Base-by-base conservation (phyloP, 2,113 vertebrate genomes). In the Blennius ocellaris region DNA sequence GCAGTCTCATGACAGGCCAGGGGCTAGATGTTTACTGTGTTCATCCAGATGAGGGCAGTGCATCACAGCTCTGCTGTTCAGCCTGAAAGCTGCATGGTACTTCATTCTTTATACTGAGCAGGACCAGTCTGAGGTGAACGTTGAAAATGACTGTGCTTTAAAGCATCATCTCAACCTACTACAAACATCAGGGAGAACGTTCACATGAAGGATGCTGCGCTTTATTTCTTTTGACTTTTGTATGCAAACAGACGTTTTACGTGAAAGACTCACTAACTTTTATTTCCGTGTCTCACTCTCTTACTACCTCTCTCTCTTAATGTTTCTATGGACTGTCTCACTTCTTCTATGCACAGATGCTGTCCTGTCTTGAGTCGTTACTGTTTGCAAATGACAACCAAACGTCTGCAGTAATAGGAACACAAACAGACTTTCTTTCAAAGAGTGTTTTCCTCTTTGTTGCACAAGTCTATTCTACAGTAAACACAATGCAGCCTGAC, bases 11-110 rank as follows among this genome's bases (percentile, higher is more conserved):
- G 45, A 48, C n/a, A n/a, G 15, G 14, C 30, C 0, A 0, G 5
- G 15, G 3, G 12, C 12, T 6, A 0, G 11, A 73, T 83, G 76
- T 57, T 73, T 43, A 9, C 84, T 45, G 3, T 7, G 21, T 82
- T 64, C 6, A 7, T 2, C 87, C 90, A 89, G 84, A 70, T 39
- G 90, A 87, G 79, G 81, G 89, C 89, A 86, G 87, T 85, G 60
- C 56, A 43, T 54, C 63, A 73, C 76, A 85, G 45, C 64, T 70
- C 70, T 78, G 60, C 11, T 39, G 30, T 52, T 12, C 51, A 61
- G 67, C 57, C 6, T 15, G 4, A 2, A 6, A 14, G 10, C 6
- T 9, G 8, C 5, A 9, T 16, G 54, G 5, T 38, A 6, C 60
- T 30, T 67, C 40, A 66, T 47, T 36, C 30, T 38, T 7, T 12